Evolutionary conservation across 2,113 vertebrate genomes (phyloP), one percentile per base, ranked within the genome.

Genomic region (Psilopsiagon aurifrons): DNA sequence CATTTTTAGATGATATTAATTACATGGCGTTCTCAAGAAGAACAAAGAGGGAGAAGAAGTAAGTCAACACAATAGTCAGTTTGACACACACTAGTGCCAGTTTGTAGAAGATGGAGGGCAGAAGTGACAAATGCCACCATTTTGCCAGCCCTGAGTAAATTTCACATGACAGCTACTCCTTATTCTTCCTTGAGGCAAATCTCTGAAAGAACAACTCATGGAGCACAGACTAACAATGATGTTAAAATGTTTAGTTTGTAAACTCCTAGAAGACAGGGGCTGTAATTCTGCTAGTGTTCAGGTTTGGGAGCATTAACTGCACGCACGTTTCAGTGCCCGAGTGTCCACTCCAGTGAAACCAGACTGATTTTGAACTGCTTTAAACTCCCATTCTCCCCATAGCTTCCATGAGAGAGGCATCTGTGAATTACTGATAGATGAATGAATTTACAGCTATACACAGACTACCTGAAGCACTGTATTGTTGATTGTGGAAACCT

Each of bases 41-140:
- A 92, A 95, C 83, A 94, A 95, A 95, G 44, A 81, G 27, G 47
- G 77, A 95, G 60, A 88, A 85, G 60, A 23, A 69, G 39, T 46
- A 91, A 91, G 64, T 46, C 83, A 81, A 82, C 1, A 13, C 41
- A 83, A 49, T 33, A 97, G 91, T 70, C 67, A 85, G n/a, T 52
- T 46, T 35, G 84, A 90, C 67, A 83, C 35, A 91, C 41, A 35
- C 55, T 68, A 70, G 83, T 66, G 66, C 47, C 66, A 37, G 5
- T 63, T 5, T 94, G 86, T 92, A 88, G 90, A 94, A 85, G 74
- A 94, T 1, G 25, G 64, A 83, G 79, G 95, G 43, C 86, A 94
- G 83, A 94, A 94, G 94, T 85, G 95, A 97, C 95, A 96, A 96
- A 95, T 83, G 90, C 80, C 93, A 94, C 92, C 83, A 76, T 95